Percentiles rank a stretch among this genome's conserved stretches.
Conservation (phyloP, 1,140 invertebrate species). For the Drosophila mauritiana region DNA sequence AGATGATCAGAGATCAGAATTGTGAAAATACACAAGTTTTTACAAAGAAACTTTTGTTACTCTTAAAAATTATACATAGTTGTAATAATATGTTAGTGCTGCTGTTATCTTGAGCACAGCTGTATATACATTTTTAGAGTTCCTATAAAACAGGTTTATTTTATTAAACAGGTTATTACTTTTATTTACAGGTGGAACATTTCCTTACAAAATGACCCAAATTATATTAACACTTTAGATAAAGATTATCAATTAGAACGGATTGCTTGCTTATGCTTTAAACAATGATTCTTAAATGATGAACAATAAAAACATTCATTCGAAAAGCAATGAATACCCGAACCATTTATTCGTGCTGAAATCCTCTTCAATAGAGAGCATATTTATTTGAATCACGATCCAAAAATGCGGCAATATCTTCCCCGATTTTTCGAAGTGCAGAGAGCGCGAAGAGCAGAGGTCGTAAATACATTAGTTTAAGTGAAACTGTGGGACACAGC, state of each 20-base stretch:
- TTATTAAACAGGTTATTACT: neutral
- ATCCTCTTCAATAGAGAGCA: too few species aligned
- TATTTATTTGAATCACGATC: neutral
- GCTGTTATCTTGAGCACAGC: neutral
- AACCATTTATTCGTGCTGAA: neutral
- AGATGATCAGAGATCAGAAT: too few species aligned
- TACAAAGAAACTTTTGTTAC: too few species aligned
- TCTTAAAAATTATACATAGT: too few species aligned
- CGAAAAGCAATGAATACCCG: too few species aligned
- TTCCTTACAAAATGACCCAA: too few species aligned
- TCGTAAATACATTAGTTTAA: conserved; percentile 28
- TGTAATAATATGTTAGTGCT: neutral
- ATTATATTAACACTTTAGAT: too few species aligned
- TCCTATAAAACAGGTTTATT: neutral
- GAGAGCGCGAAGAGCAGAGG: conserved; percentile 15
- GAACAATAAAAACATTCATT: too few species aligned
- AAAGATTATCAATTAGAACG: too few species aligned
- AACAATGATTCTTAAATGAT: too few species aligned
- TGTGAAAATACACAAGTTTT: too few species aligned
- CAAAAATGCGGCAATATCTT: neutral
- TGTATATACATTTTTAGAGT: neutral
- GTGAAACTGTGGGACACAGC: conserved; percentile 20
- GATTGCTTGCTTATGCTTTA: too few species aligned
- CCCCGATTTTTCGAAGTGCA: conserved; percentile 12
- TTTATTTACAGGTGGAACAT: neutral